Percentiles rank a stretch among this genome's conserved stretches.
phyloP scores from a whole-genome alignment of 1,140 invertebrate species.

The Trypoxylus dichotomus region DNA sequence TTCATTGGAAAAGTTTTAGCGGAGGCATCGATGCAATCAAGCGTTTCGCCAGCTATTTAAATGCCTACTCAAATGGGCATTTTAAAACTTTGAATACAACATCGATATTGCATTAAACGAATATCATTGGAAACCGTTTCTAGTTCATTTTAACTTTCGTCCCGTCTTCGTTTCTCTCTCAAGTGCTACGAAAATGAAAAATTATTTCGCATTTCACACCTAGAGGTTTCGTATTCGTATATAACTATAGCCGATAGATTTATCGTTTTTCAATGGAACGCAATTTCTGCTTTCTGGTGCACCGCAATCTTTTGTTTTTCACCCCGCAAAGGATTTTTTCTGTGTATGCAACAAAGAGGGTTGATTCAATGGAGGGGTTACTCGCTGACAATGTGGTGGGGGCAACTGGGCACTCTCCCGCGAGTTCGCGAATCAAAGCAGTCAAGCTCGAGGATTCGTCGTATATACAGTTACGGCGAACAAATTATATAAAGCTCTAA shows the following conservation, averaged over 20 bases:
- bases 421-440: constrained; percentile 22
- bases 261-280: constrained; percentile 10
- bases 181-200: neutral
- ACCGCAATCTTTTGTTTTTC: constrained; percentile 17
- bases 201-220: neutral
- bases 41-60: neutral
- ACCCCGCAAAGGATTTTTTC: constrained; percentile 14
- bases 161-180: neutral
- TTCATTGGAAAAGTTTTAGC: neutral
- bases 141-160: constrained; percentile 1
- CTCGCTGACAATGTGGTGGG: constrained; percentile 5
- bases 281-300: constrained; percentile 18
- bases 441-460: constrained; percentile 17
- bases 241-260: neutral
- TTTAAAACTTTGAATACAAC: constrained; percentile 22
- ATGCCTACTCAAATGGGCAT: neutral
- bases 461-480: neutral
- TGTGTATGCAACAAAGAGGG: constrained; percentile 11
- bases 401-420: neutral
- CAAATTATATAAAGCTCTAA: neutral
- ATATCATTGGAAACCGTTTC: constrained; percentile 4
- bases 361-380: neutral
- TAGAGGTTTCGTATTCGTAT: neutral
- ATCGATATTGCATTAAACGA: constrained; percentile 24
- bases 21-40: neutral